Evolutionary conservation across 1,140 invertebrate genomes (phyloP), one percentile per base, ranked within the genome.

Genomic region (Coboldia fuscipes): DNA sequence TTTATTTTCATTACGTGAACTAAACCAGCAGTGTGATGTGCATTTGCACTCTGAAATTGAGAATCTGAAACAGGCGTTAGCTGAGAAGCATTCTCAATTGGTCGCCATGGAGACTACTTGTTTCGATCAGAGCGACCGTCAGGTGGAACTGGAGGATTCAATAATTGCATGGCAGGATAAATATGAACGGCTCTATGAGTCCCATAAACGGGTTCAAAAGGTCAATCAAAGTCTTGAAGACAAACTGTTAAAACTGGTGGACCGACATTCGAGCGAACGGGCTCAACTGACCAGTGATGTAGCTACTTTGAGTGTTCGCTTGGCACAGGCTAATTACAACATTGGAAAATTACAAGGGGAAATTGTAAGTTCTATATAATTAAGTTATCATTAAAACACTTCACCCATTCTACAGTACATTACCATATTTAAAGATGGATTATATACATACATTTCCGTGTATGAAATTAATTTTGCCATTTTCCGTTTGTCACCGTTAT

Each of bases 151-250:
- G 24, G 75, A 75, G 46, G 84, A 92, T 41, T 85, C 89, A 54
- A 57, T 90, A 33, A 50, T 73, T 34, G 76, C 79, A 42, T 86
- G 83, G 73, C 74, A 86, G 49, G 85, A 92, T 44, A 86, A 90
- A 63, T 90, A 89, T 65, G 77, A 80, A 52, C 72, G 88, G 43
- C 66, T 96, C 33, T 75, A 82, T 56, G 89, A 94, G 51, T 86
- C 85, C 37, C 85, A 94, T 48, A 86, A 88, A 51, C 74, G 85
- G 45, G 71, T 96, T 23, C 88, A 94, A 54, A 89, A 83, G 59
- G 75, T 94, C 18, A 97, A 97, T 58, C 86, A 94, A 62, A 81
- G 76, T 45, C 63, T 96, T 41, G 89, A 96, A 60, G 89, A 96
- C 51, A 94, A 94, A 54, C 58, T 96, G 31, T 61, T 96, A 30